Evolutionary conservation across 2,797 vertebrate species (phyloP), one percentile per base, ranked within the genome.

Genomic region (Octomys mimax): DNA sequence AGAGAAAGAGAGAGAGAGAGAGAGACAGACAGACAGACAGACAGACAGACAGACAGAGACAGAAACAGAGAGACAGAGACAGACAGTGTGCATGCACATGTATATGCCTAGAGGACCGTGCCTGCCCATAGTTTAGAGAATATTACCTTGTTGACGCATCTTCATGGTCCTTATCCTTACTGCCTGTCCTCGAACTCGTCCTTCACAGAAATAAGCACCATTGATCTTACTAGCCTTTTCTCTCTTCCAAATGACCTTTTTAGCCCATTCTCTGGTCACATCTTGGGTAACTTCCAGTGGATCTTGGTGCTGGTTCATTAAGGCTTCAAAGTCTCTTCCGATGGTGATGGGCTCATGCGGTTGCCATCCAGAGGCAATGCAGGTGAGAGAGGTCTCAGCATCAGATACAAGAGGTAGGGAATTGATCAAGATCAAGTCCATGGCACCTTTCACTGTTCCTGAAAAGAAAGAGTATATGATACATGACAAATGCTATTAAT

Each of bases 381-480:
- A 99, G 93, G 98, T 98, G 46, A 99, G 98, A 0, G 99, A 99
- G 0, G 99, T 99, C 94, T 99, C 98, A 0, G 98, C 98, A 22
- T 99, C 98, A 52, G 99, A 99, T 93, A 99, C 99, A 33, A 99
- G 97, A 86, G 99, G 99, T 94, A 99, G 99, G 49, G 99, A 99
- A 98, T 99, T 99, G 95, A 99, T 99, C 93, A 99, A 84, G 84
- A 99, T 99, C 95, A 99, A 97, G 95, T 99, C 99, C 96, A 99
- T 98, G 24, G 99, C 98, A 0, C 99, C 98, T 85, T 99, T 98
- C 68, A 98, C 98, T 79, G 96, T 97, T 92, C 98, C 99, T 99
- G 54, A 49, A 93, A 94, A 31, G 61, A 96, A 96, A 31, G 26
- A 97, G 79, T 87, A 22, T 13, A 71, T 52, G 77, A 75, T 26